A percentile compares a stretch with the other conserved stretches of the same genome.
phyloP scores from a whole-genome alignment of 2,113 vertebrate species.

The Erythrocebus patas region DNA sequence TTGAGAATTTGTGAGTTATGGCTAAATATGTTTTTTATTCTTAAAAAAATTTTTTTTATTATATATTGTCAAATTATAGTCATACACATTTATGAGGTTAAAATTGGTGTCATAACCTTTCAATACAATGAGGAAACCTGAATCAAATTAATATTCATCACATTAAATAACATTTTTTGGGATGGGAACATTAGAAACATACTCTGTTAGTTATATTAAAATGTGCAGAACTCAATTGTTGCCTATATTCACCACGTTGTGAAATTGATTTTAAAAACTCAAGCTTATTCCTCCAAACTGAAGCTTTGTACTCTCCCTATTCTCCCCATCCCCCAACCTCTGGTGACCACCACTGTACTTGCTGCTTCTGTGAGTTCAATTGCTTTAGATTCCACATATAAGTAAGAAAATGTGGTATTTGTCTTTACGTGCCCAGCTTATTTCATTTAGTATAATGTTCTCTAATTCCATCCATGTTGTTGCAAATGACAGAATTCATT shows the following conservation, averaged over 20 bases:
- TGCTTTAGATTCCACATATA: background rate
- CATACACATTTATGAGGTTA: background rate
- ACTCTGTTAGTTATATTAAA: background rate
- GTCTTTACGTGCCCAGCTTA: background rate
- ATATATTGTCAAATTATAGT: background rate
- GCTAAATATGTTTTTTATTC: slow-evolving; percentile 24
- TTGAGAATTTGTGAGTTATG: slow-evolving; percentile 43
- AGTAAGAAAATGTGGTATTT: background rate
- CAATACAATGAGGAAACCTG: background rate
- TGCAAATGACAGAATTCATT: background rate
- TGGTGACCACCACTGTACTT: background rate
- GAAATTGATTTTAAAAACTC: background rate
- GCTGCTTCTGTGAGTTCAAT: background rate
- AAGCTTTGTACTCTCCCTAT: background rate
- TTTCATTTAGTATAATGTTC: background rate
- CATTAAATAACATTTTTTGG: background rate
- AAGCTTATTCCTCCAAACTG: background rate
- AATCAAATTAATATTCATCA: background rate
- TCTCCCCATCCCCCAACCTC: background rate
- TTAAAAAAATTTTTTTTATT: background rate
- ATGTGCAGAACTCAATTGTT: background rate
- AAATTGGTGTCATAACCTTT: background rate
- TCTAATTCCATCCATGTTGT: background rate
- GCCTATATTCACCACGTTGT: background rate
- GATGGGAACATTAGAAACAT: background rate